These are phyloP conservation scores for Sarcophaga peregrina DNA, from an alignment of 1,140 invertebrate species.

Conservation along the genomic window DNA sequence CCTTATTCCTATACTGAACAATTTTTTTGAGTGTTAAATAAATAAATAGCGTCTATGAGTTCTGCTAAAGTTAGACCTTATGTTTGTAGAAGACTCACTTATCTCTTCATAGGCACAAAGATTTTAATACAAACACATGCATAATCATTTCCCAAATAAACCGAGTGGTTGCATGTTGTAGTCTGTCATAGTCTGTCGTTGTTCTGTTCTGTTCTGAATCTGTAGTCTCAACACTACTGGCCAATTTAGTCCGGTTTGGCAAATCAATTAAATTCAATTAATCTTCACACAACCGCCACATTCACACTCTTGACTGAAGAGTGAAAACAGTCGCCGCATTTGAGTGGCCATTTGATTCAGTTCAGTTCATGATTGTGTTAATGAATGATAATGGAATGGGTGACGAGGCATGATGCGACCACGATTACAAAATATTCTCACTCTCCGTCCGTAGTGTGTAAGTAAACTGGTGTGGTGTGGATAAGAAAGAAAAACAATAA, in stretches of 20 bases:
- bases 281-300: slow-evolving; percentile 51
- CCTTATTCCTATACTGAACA: no score
- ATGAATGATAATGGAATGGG: slow-evolving; percentile 66
- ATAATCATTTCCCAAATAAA: no score
- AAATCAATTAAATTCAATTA: slow-evolving; percentile 67
- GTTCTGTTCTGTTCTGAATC: slow-evolving; percentile 43
- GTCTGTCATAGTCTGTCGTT: background rate
- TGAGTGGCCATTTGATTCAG: no score
- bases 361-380: slow-evolving; percentile 50
- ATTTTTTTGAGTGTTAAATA: background rate
- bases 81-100: background rate
- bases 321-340: background rate
- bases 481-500: no score
- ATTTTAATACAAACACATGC: no score
- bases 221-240: slow-evolving; percentile 63
- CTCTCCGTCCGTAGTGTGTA: background rate
- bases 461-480: background rate
- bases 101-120: no score
- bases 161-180: no score
- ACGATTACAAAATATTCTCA: slow-evolving; percentile 42
- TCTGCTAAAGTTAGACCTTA: background rate
- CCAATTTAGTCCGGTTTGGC: slow-evolving; percentile 67
- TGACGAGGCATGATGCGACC: slow-evolving; percentile 51
- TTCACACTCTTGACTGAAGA: background rate
- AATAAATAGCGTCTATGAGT: background rate